Percentiles rank a stretch among this genome's conserved stretches.
Evolutionary conservation across 1,140 invertebrate species (phyloP).

Genomic region (Lerema accius): DNA sequence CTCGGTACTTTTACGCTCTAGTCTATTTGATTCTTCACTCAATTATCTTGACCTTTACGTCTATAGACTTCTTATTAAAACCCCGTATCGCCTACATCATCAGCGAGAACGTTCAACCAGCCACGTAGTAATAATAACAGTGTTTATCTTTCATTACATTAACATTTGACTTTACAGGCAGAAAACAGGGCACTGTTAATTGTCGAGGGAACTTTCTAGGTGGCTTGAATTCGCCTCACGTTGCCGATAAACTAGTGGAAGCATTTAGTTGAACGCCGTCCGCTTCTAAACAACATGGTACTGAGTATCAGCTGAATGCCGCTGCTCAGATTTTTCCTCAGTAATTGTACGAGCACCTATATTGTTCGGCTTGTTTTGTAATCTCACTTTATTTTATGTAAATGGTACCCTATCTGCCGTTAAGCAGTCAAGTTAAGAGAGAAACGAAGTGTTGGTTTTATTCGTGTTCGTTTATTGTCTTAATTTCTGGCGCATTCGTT

Average conservation of each 20-base stretch:
- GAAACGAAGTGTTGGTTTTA: not conserved
- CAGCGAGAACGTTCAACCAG: too few relatives aligned
- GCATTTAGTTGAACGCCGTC: slow-evolving; percentile 42
- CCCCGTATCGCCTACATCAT: too few relatives aligned
- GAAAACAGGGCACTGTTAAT: slow-evolving; percentile 41
- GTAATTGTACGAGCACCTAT: slow-evolving; percentile 6
- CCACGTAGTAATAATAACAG: slow-evolving; percentile 31
- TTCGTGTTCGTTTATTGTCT: too few relatives aligned
- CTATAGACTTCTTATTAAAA: too few relatives aligned
- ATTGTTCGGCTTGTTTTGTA: not conserved
- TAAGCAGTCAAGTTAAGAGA: not conserved
- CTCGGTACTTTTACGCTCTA: too few relatives aligned
- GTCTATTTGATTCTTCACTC: too few relatives aligned
- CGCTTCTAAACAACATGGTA: slow-evolving; percentile 36
- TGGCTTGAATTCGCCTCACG: slow-evolving; percentile 43
- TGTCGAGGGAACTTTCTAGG: slow-evolving; percentile 45
- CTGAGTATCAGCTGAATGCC: slow-evolving; percentile 26
- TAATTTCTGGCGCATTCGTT: too few relatives aligned
- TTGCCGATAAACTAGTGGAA: slow-evolving; percentile 48
- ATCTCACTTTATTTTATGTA: not conserved
- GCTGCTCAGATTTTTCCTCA: slow-evolving; percentile 37
- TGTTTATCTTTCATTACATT: slow-evolving; percentile 40
- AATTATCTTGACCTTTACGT: too few relatives aligned
- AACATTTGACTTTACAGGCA: slow-evolving; percentile 43
- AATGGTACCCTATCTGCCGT: not conserved